These are phyloP conservation scores for Balanococcus diminutus DNA, from an alignment of 2,888 invertebrate genomes.

Conservation along the genomic window DNA sequence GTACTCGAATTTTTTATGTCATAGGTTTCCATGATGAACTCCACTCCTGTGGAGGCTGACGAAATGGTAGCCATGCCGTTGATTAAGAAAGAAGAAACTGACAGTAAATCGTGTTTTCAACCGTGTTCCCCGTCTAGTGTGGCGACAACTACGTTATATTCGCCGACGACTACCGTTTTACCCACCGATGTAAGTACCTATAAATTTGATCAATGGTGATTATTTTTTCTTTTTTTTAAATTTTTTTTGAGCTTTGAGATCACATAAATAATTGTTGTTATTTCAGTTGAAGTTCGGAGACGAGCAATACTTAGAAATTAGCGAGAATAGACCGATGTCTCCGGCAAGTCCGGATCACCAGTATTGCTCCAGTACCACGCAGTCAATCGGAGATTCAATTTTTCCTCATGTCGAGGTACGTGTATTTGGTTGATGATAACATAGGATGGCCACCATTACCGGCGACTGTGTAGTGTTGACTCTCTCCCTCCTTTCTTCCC, in stretches of 20 bases:
- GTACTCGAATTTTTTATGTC: not conserved
- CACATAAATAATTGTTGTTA: not conserved
- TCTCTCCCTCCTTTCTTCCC: no score
- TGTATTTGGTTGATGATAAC: not conserved
- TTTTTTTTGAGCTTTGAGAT: not conserved
- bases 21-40: slow-evolving; percentile 64
- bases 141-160: slow-evolving; percentile 66
- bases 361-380: slow-evolving; percentile 88
- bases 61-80: slow-evolving; percentile 62
- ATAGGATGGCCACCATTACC: not conserved
- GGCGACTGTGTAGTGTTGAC: no score
- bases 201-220: no score
- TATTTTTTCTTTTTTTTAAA: no score
- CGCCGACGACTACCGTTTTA: slow-evolving; percentile 65
- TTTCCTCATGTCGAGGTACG: slow-evolving; percentile 65
- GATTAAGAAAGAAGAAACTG: slow-evolving; percentile 69
- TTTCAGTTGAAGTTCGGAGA: slow-evolving; percentile 61
- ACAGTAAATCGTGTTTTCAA: slow-evolving; percentile 59
- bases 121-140: slow-evolving; percentile 64
- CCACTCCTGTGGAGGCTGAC: slow-evolving; percentile 63
- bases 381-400: slow-evolving; percentile 68
- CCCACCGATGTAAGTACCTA: slow-evolving; percentile 61
- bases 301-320: slow-evolving; percentile 51
- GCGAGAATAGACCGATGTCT: slow-evolving; percentile 64
- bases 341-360: slow-evolving; percentile 84